Evolutionary conservation across 2,888 invertebrate species (phyloP).

Genomic region (Caenorhabditis panamensis): DNA sequence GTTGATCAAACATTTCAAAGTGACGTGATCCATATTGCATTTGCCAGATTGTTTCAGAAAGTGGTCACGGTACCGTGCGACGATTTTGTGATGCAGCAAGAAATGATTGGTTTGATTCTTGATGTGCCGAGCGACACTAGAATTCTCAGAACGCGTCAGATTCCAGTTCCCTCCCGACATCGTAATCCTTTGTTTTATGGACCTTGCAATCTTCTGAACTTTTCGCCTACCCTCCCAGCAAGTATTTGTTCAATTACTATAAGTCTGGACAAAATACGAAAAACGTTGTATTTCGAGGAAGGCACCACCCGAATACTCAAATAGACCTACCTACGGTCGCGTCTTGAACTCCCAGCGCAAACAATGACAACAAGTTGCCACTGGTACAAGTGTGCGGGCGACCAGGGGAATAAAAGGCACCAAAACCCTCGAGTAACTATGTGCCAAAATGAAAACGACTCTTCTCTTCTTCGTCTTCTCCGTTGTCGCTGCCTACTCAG

Average conservation of each 20-base stretch:
- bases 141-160: no score
- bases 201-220: conserved; percentile 16
- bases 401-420: conserved; percentile 40
- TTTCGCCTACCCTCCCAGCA: neutral
- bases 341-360: conserved; percentile 47
- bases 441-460: conserved; percentile 24
- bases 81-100: no score
- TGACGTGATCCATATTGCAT: no score
- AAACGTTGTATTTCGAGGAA: conserved; percentile 41
- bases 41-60: no score
- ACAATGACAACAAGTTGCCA: conserved; percentile 55
- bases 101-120: no score
- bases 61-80: no score
- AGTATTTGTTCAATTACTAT: conserved; percentile 34
- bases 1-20: no score
- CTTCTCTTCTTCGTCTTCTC: conserved; percentile 23
- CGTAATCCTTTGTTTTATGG: no score
- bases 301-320: conserved; percentile 50
- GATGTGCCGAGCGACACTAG: no score
- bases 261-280: conserved; percentile 41
- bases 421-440: conserved; percentile 13
- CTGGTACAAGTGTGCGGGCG: conserved; percentile 39
- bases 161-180: no score
- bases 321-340: conserved; percentile 34
- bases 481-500: conserved; percentile 30